Evolutionary conservation across 1,140 invertebrate genomes (phyloP), one percentile per base, ranked within the genome.

Genomic region (Heliconius nattereri): DNA sequence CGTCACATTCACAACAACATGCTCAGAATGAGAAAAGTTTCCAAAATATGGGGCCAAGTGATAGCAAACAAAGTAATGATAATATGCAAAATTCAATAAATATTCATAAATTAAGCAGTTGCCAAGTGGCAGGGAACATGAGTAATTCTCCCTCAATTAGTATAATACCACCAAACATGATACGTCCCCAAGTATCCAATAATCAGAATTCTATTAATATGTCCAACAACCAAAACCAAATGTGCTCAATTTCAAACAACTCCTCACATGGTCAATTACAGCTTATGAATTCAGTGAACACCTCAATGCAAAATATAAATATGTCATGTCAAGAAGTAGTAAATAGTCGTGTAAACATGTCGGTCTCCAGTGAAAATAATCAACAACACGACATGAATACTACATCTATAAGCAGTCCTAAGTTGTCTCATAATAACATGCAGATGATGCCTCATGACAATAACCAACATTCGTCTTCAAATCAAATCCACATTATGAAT

Each of bases 401-500:
- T 82, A 77, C 83, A 60, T 81, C 87, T 35, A 86, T 92, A 79
- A 91, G 84, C 80, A 82, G 85, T 29, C 83, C 89, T n/a, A 92
- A 84, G 81, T 81, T 94, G 83, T 66, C 88, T 16, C 93, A 93
- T 84, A 87, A 88, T 26, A 92, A 89, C 81, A 92, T 94, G 86
- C 89, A 90, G 83, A 92, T 94, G 78, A 90, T 94, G 82, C 84
- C 89, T 11, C 92, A 93, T 81, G 91, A 93, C 37, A 90, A 88
- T 79, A 89, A 85, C 73, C 89, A 90, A 74, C 77, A 87, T 29
- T 82, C 88, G 35, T 80, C 85, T 57, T 74, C 90, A 20, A 94
- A 93, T 83, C 91, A 93, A 84, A 94, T 94, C 71, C 93, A 94
- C 78, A 94, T 94, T 71, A 90, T 93, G 90, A 93, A 92, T 85